phyloP scores from a whole-genome alignment of 2,113 vertebrate genomes.

The Sphyrna mokarran region DNA sequence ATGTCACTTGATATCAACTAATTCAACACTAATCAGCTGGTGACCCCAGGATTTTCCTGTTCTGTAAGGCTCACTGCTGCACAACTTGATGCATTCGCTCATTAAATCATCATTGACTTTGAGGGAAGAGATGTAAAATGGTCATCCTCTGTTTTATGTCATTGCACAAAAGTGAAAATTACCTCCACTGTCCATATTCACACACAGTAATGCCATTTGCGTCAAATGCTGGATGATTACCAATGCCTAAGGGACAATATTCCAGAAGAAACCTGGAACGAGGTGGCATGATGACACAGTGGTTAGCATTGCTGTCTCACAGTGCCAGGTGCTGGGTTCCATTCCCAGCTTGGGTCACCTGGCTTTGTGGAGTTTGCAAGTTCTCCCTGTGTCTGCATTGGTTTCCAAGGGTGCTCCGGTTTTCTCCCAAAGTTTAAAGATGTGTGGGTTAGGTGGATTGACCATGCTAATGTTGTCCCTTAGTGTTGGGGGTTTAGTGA shows the following conservation, averaged over 20 bases:
- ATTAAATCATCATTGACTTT: not conserved
- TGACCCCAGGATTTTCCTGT: not conserved
- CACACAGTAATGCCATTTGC: not conserved
- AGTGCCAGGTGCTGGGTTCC: too few species aligned
- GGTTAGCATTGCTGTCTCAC: too few species aligned
- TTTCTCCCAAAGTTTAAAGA: too few species aligned
- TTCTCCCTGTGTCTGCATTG: too few species aligned
- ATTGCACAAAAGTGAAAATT: not conserved
- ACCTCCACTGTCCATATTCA: not conserved
- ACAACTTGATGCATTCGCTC: not conserved
- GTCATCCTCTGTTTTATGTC: not conserved
- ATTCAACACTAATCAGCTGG: not conserved
- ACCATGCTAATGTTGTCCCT: too few species aligned
- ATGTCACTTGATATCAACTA: not conserved
- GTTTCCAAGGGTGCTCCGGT: too few species aligned
- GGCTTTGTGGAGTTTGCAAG: too few species aligned
- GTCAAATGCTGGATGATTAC: not conserved
- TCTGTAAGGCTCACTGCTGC: not conserved
- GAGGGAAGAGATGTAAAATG: not conserved
- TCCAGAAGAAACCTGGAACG: not conserved
- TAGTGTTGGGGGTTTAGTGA: too few species aligned
- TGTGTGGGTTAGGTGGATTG: too few species aligned
- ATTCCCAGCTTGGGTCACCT: too few species aligned
- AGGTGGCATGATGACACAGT: too few species aligned
- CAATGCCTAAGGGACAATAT: not conserved